Base-by-base conservation (phyloP, 2,888 invertebrate species). In the Seira musarum region DNA sequence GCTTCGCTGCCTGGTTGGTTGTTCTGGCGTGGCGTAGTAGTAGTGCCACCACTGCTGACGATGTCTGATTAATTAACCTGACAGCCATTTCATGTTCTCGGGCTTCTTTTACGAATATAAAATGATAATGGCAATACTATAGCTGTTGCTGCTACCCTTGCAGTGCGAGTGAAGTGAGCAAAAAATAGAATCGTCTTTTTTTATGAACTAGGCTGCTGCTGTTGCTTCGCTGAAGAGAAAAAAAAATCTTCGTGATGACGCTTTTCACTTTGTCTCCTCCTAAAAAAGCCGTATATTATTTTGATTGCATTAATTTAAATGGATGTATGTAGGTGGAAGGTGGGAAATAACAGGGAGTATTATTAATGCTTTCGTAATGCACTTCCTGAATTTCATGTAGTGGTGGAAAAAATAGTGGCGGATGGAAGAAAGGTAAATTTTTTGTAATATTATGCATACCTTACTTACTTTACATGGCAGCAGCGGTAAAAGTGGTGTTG, bases 51-150 rank as follows among this genome's bases (percentile, higher is more conserved):
- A 25, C 21, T 60, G 68, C 24, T 76, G 69, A 76, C 76, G 63
- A 76, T 76, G 69, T 17, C 77, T 77, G 70, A 77, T 77, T 77
- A 77, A 77, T 77, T 77, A 77, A 77, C 77, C 65, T 77, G 77
- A 77, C 77, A 77, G 70, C 70, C 70, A 66, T 77, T 77, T 30
- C 70, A 66, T 77, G 77, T 77, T 66, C 73, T 57, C 19, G n/a
- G 21, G 10, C 60, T 19, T 21, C 40, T 22, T 22, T 19, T 22
- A 60, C 10, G 46, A 73, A 66, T 71, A 40, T 46, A 30, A 65
- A 57, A 60, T 30, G 65, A 73, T 66, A 73, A 73, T 65, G 61
- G 15, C 10, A 25, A 30, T 53, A 22, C 63, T 68, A 68, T 22
- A 53, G 24, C 69, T 69, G 69, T 69, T 69, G 69, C 69, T 65